These are phyloP conservation scores for Ennomos fuscantarius DNA, from an alignment of 2,888 invertebrate species.

Conservation along the genomic window DNA sequence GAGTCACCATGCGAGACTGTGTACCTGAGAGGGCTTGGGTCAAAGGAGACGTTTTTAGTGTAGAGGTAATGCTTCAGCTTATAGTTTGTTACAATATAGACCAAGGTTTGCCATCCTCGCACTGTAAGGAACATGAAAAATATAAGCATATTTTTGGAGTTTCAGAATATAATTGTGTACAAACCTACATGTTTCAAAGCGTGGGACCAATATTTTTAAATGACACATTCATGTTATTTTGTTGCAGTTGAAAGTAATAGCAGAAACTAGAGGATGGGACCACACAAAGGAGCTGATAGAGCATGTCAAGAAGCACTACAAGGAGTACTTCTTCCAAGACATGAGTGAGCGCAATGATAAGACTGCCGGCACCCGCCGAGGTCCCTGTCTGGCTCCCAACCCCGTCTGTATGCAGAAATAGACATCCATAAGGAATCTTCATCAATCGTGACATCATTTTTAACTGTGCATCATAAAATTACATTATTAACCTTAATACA, in stretches of 20 bases:
- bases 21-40: conserved; percentile 98
- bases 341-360: conserved; percentile 55
- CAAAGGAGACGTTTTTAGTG: conserved; percentile 91
- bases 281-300: conserved; percentile 86
- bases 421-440: neutral
- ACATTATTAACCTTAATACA: no score
- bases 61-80: conserved; percentile 54
- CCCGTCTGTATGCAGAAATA: conserved; percentile 79
- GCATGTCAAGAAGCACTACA: conserved; percentile 85
- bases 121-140: no score
- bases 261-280: conserved; percentile 93
- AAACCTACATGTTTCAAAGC: no score
- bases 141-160: no score
- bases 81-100: no score
- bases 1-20: conserved; percentile 96
- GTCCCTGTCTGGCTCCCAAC: conserved; percentile 76
- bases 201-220: no score
- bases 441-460: no score
- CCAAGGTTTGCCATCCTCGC: no score
- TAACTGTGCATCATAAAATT: no score
- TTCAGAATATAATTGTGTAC: no score
- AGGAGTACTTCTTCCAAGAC: conserved; percentile 81
- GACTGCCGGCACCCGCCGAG: conserved; percentile 52
- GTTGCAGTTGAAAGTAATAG: conserved; percentile 91
- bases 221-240: conserved; percentile 8